phyloP scores from a whole-genome alignment of 2,113 vertebrate species.

The Okapia johnstoni region DNA sequence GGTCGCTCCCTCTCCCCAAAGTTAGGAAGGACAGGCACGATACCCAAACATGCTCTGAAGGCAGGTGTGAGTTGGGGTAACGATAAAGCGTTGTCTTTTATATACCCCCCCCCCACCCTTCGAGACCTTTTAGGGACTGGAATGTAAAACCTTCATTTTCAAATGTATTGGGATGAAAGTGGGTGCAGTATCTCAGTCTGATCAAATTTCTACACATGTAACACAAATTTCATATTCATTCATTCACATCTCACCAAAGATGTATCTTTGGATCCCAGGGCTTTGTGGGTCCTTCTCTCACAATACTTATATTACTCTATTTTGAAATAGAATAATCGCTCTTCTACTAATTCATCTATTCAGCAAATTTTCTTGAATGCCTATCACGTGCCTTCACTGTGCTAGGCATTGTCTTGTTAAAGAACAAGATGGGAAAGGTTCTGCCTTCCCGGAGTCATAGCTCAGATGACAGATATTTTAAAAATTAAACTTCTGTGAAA shows the following conservation, averaged over 20 bases:
- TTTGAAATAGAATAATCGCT: not conserved
- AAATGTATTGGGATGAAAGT: not conserved
- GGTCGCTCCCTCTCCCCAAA: not conserved
- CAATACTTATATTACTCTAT: not conserved
- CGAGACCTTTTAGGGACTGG: not conserved
- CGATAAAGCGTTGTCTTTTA: not conserved
- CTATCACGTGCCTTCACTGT: not conserved
- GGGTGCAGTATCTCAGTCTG: not conserved
- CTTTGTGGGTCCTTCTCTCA: not conserved
- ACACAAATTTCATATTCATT: not conserved
- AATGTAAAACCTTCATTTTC: not conserved
- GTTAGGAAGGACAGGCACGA: not conserved
- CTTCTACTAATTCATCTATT: not conserved
- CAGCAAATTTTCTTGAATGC: not conserved
- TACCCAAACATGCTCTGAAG: not conserved
- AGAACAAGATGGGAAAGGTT: not conserved
- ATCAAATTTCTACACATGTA: not conserved
- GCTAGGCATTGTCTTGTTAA: not conserved
- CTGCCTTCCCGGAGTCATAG: not conserved
- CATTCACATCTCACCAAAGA: not conserved
- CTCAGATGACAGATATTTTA: not conserved
- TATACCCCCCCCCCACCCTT: not conserved
- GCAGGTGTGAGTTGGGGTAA: not conserved
- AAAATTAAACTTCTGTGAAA: not conserved
- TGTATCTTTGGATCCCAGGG: not conserved